Evolutionary conservation across 2,113 vertebrate species (phyloP), one percentile per base, ranked within the genome.

Genomic region (Neolamprologus ventralis): DNA sequence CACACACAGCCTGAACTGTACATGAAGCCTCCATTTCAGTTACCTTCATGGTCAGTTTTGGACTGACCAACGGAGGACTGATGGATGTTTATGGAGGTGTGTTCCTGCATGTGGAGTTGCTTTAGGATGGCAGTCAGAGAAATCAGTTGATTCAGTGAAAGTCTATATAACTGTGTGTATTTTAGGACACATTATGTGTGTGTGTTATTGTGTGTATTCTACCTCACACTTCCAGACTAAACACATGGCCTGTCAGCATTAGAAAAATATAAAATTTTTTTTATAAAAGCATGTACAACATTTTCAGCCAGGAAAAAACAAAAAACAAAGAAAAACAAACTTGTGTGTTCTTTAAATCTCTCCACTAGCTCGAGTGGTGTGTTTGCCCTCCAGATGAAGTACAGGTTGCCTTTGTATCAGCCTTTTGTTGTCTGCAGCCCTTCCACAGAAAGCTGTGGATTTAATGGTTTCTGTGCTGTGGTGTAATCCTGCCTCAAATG

Each of bases 401-500:
- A n/a, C n/a, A 33, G 21, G 23, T 55, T 33, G 58, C 85, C 55
- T 65, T 87, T 93, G 85, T 86, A 31, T 91, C 87, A 71, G 40
- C 79, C 68, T 21, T 68, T 89, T 91, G 85, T 93, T 90, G 75
- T 93, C 58, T 83, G 60, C 73, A 58, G 80, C 79, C 23, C 84
- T 83, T 83, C 73, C 63, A 60, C 82, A 73, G 86, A 81, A 84
- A 89, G 84, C 81, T 75, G 87, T 93, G 80, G 87, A 91, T 92
- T 93, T 95, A 93, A 95, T 92, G 88, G 88, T 88, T 47, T 80
- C 53, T 75, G 35, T 21, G 65, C 51, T 57, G 47, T 37, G 60
- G 28, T 90, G 82, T 94, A 93, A 93, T 95, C 91, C 90, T 45
- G 78, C 31, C 68, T 80, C 31, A 87, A 92, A 88, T 63, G 85